Conservation (phyloP, 2,797 vertebrate genomes). For the Allobates femoralis region DNA sequence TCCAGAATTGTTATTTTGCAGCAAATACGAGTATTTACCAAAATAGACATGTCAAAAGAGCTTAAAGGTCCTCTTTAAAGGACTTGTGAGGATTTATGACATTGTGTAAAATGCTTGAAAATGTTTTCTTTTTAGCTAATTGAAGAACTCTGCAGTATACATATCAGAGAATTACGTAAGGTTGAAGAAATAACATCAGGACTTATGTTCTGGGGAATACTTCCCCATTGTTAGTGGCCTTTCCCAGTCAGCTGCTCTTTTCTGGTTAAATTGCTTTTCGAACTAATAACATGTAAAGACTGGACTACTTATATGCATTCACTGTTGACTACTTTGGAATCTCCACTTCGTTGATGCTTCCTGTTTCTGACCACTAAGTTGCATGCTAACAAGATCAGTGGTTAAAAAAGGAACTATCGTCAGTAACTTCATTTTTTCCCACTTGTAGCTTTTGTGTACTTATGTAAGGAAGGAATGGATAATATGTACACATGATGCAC, state of each 20-base stretch:
- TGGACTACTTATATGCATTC: no score
- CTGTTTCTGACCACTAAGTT: constrained; percentile 28
- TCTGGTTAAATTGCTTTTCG: background rate
- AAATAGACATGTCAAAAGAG: no score
- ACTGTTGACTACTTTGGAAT: background rate
- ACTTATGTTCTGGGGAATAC: background rate
- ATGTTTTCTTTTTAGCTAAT: background rate
- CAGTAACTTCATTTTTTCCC: background rate
- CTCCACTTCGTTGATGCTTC: constrained; percentile 7
- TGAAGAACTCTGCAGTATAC: background rate
- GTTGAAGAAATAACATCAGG: background rate
- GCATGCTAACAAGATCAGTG: background rate
- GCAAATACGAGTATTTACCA: no score
- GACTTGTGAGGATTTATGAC: background rate
- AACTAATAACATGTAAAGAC: background rate
- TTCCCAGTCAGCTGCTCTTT: background rate
- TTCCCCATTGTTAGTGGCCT: background rate
- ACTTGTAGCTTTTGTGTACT: background rate
- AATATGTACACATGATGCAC: no score
- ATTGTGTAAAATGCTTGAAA: background rate
- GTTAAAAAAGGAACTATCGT: background rate
- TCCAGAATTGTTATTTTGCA: no score
- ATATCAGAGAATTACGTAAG: background rate
- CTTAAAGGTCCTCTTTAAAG: background rate
- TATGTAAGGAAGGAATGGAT: no score